A percentile compares a stretch with the other conserved stretches of the same genome.
Conservation (phyloP, 2,888 invertebrate genomes). For the Leptopilina myrica region DNA sequence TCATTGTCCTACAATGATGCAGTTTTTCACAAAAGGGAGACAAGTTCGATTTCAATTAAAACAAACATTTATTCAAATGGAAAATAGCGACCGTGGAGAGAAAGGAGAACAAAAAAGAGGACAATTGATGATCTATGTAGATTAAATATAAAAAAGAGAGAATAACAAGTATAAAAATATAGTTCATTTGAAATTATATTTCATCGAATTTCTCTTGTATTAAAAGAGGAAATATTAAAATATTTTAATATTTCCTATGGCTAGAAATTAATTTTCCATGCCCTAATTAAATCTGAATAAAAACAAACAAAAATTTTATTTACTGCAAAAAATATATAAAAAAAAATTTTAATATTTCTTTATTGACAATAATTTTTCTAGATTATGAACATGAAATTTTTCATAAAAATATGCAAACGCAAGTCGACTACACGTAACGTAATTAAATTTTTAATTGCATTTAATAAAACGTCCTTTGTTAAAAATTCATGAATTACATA, state of each 20-base stretch:
- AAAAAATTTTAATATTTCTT: background rate
- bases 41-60: constrained; percentile 30
- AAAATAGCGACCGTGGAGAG: constrained; percentile 28
- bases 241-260: too few relatives aligned
- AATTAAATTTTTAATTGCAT: background rate
- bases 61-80: constrained; percentile 34
- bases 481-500: too few relatives aligned
- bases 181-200: constrained; percentile 2
- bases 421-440: background rate
- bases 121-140: constrained; percentile 19
- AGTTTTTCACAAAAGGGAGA: constrained; percentile 4
- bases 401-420: background rate
- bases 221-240: background rate
- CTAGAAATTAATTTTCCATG: background rate
- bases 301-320: background rate
- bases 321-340: too few relatives aligned
- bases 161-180: background rate
- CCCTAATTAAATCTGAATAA: background rate
- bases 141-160: constrained; percentile 1
- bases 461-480: background rate
- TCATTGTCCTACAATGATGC: constrained; percentile 9
- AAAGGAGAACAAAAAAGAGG: constrained; percentile 11
- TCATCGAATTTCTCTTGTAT: background rate
- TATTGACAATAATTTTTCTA: background rate
- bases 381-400: background rate